A percentile compares a stretch with the other conserved stretches of the same genome.
Evolutionary conservation across 2,113 vertebrate genomes (phyloP).

Genomic region (Melanostigma gelatinosum): DNA sequence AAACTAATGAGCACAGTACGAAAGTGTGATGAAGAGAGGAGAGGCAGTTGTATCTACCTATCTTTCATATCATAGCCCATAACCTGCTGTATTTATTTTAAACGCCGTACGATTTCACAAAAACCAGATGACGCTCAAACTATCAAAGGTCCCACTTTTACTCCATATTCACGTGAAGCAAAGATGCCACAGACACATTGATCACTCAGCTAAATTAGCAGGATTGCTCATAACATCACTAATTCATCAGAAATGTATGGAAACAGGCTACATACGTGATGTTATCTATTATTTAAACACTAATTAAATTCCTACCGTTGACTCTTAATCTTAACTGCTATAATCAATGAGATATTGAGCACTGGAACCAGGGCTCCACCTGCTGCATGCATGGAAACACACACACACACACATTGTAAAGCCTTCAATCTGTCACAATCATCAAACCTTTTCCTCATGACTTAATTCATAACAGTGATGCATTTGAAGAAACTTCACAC

Average conservation of each 20-base stretch:
- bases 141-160: neutral
- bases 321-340: neutral
- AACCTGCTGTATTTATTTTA: neutral
- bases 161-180: neutral
- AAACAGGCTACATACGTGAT: neutral
- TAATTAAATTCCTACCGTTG: neutral
- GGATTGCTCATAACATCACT: neutral
- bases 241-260: neutral
- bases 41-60: constrained; percentile 25
- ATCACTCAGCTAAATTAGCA: neutral
- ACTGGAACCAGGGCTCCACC: constrained; percentile 79
- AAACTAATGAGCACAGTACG: constrained; percentile 77
- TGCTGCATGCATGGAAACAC: constrained; percentile 65
- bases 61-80: neutral
- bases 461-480: neutral
- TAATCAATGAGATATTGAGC: constrained; percentile 17
- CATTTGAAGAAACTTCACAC: constrained; percentile 2
- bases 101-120: neutral
- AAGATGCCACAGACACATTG: neutral
- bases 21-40: constrained; percentile 68
- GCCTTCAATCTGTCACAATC: constrained; percentile 9
- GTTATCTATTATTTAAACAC: neutral
- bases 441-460: neutral
- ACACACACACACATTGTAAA: constrained; percentile 30
- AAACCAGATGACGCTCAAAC: no score